These are phyloP conservation scores for Metacarcinus magister DNA, from an alignment of 2,888 invertebrate genomes.

Conservation along the genomic window DNA sequence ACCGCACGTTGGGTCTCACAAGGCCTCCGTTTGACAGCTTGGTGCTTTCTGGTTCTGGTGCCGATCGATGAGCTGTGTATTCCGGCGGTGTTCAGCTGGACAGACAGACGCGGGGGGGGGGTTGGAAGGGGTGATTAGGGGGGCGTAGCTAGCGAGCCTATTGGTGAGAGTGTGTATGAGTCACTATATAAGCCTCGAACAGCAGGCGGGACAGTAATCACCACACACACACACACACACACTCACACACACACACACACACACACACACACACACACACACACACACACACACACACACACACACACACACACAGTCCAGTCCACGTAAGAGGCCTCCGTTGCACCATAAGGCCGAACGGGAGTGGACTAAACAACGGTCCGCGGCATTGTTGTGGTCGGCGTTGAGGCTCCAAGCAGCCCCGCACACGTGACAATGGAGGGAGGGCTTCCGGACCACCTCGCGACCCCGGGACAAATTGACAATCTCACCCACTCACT, in stretches of 20 bases:
- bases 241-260: too few species aligned
- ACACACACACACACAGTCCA: background rate
- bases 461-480: slow-evolving; percentile 22
- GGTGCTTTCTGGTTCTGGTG: slow-evolving; percentile 15
- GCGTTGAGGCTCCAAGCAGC: background rate
- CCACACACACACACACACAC: too few species aligned
- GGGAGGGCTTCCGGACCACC: slow-evolving; percentile 40
- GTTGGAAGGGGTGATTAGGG: slow-evolving; percentile 17
- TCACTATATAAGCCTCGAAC: slow-evolving; percentile 53
- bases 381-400: slow-evolving; percentile 36
- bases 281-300: too few species aligned
- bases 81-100: slow-evolving; percentile 10
- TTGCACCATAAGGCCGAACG: slow-evolving; percentile 10
- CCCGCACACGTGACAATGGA: slow-evolving; percentile 32
- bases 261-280: too few species aligned
- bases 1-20: background rate
- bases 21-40: slow-evolving; percentile 18
- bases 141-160: background rate
- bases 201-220: background rate
- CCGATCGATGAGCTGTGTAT: slow-evolving; percentile 32
- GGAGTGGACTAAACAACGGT: background rate
- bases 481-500: background rate
- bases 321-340: background rate
- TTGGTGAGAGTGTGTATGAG: slow-evolving; percentile 55
- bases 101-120: background rate